Percentiles rank a stretch among this genome's conserved stretches.
phyloP scores from a whole-genome alignment of 2,113 vertebrate species.

The Poeciliopsis turrubarensis region DNA sequence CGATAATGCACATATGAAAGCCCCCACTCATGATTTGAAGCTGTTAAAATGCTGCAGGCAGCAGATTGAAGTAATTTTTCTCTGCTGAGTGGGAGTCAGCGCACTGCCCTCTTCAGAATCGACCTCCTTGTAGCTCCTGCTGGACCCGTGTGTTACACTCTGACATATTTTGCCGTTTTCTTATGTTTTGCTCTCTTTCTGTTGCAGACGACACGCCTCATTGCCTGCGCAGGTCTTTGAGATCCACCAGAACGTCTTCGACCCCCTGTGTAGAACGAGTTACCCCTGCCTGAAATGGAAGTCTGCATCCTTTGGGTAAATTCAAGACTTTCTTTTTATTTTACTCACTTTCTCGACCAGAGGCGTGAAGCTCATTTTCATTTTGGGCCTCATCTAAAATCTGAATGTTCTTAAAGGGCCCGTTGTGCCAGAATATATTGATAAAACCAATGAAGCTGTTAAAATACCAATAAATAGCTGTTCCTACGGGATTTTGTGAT shows the following conservation, averaged over 20 bases:
- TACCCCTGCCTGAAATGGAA: slow-evolving; percentile 80
- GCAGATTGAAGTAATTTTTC: slow-evolving; percentile 46
- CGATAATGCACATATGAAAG: slow-evolving; percentile 49
- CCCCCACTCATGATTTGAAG: slow-evolving; percentile 48
- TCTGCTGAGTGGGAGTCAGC: background rate
- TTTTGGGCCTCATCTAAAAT: too few relatives aligned
- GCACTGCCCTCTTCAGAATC: background rate
- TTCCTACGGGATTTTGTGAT: too few relatives aligned
- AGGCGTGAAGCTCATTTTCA: too few relatives aligned
- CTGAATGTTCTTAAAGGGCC: too few relatives aligned
- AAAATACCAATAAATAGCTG: too few relatives aligned
- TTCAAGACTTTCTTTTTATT: slow-evolving; percentile 32
- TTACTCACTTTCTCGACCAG: too few relatives aligned
- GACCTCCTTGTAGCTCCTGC: too few relatives aligned
- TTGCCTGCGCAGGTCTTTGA: slow-evolving; percentile 75
- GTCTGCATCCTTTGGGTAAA: slow-evolving; percentile 78
- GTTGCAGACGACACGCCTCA: slow-evolving; percentile 77
- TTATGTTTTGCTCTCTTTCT: slow-evolving; percentile 42
- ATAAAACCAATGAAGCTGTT: too few relatives aligned
- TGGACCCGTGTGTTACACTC: too few relatives aligned
- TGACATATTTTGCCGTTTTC: too few relatives aligned
- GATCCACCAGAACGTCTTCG: slow-evolving; percentile 70
- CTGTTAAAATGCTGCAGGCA: slow-evolving; percentile 52
- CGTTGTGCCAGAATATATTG: too few relatives aligned
- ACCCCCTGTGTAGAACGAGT: slow-evolving; percentile 73